Evolutionary conservation across 2,113 vertebrate genomes (phyloP), one percentile per base, ranked within the genome.

Genomic region (Anoplopoma fimbria): DNA sequence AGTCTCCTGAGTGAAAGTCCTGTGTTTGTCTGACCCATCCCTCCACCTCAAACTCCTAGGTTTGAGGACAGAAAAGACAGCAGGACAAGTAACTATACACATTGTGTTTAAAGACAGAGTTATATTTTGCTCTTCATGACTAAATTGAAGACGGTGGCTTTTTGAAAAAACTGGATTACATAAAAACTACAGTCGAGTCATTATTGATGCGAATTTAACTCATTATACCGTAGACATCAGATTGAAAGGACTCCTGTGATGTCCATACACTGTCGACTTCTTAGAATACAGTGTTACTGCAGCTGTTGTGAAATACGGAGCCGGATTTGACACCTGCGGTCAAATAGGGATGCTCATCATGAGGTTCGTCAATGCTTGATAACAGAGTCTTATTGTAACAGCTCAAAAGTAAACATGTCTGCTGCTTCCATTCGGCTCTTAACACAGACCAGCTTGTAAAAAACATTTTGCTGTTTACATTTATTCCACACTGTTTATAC

Each of bases 381-480:
- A 92, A 88, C 77, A 88, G 87, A 83, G 58, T 70, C 65, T 70
- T 55, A 55, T 90, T 92, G 79, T 84, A 84, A 0, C 61, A 19
- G 13, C 57, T 78, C 60, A 53, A 71, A 40, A 55, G 69, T n/a
- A 19, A 15, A 81, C 70, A 68, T 70, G 69, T 69, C 49, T 72
- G 25, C 34, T 79, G 57, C 70, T 70, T 80, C 27, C 23, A 60
- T 62, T 21, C 51, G 69, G 53, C 65, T 79, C 58, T 58, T 19
- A 77, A 75, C 33, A 84, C 67, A 69, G 29, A 70, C n/a, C 25
- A 13, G 47, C 71, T 70, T 67, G 69, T 58, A 25, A 51, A 70
- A 70, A 47, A 45, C 17, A 27, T 47, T 65, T 3, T 29, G 5
- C 2, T n/a, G 36, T 69, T 74, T 4, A 42, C 64, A 15, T 40